Evolutionary conservation across 1,140 invertebrate genomes (phyloP), one percentile per base, ranked within the genome.

Genomic region (Ectropis grisescens): DNA sequence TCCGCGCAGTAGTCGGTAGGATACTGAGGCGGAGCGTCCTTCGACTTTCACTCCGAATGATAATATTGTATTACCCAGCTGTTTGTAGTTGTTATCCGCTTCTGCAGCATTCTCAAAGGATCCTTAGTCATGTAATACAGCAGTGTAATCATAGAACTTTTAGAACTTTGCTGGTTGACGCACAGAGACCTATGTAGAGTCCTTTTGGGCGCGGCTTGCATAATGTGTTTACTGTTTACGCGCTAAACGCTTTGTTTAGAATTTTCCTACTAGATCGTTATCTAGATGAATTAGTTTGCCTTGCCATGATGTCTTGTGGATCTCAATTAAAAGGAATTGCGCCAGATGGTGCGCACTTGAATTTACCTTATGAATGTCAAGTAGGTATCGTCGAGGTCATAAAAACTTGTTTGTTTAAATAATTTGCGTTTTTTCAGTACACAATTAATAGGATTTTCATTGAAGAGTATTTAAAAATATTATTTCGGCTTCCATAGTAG

Each of bases 31-130:
- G n/a, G n/a, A n/a, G 25, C 50, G 54, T 59, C 62, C 65, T 61
- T 67, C 65, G 41, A 72, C 71, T 76, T 76, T 76, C 68, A 76
- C 71, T 74, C n/a, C 32, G 40, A 35, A 45, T 52, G 50, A 53
- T 58, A 47, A 56, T 54, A 57, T 19, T 8, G 8, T 45, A 37
- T 41, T 43, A 57, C 32, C 19, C 52, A 22, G 28, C 40, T 29
- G 23, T 37, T 34, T 45, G 42, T 23, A 46, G 30, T 29, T 31
- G 33, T 26, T 23, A 29, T n/a, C n/a, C n/a, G n/a, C n/a, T n/a
- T n/a, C n/a, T n/a, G n/a, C n/a, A n/a, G n/a, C n/a, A n/a, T n/a
- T n/a, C n/a, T n/a, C n/a, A n/a, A n/a, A n/a, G n/a, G n/a, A n/a
- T n/a, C n/a, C n/a, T n/a, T n/a, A n/a, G n/a, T n/a, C n/a, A n/a